These are phyloP conservation scores for Microcebus murinus DNA, from an alignment of 2,113 vertebrate genomes.

Conservation along the genomic window DNA sequence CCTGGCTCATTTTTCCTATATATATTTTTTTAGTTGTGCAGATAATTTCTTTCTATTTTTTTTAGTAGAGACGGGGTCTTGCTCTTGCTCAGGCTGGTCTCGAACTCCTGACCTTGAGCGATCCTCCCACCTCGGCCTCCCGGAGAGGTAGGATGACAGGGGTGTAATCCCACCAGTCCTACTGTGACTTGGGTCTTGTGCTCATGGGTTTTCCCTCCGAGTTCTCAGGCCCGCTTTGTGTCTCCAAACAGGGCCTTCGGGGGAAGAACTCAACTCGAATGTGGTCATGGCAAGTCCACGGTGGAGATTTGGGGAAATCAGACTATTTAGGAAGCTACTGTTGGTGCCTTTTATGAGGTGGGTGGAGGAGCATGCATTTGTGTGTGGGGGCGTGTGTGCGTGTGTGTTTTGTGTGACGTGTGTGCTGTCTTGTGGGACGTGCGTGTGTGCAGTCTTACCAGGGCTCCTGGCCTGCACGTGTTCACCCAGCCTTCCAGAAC, in stretches of 20 bases:
- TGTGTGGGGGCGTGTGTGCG: too few relatives aligned
- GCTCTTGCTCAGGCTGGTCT: too few relatives aligned
- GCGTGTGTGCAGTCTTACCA: not conserved
- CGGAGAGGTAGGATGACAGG: too few relatives aligned
- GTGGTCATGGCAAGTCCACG: not conserved
- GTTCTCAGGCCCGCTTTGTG: not conserved
- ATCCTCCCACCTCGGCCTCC: too few relatives aligned
- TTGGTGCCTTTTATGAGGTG: not conserved
- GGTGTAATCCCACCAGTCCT: too few relatives aligned
- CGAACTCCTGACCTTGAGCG: too few relatives aligned
- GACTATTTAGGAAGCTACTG: not conserved
- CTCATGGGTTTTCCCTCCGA: not conserved
- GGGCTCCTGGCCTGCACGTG: not conserved
- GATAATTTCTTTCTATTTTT: too few relatives aligned
- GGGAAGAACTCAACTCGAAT: not conserved
- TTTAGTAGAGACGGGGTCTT: too few relatives aligned
- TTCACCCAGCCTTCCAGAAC: not conserved
- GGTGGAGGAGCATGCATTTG: not conserved
- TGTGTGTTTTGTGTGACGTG: not conserved
- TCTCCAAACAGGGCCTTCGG: not conserved
- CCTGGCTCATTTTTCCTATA: too few relatives aligned
- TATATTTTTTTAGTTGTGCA: too few relatives aligned
- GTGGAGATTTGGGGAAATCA: not conserved
- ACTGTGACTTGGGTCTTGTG: not conserved
- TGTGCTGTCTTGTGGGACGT: not conserved